A percentile compares a stretch with the other conserved stretches of the same genome.
These are phyloP conservation scores for Phragmatobia fuliginosa DNA, from an alignment of 2,888 invertebrate genomes.

Conservation along the genomic window DNA sequence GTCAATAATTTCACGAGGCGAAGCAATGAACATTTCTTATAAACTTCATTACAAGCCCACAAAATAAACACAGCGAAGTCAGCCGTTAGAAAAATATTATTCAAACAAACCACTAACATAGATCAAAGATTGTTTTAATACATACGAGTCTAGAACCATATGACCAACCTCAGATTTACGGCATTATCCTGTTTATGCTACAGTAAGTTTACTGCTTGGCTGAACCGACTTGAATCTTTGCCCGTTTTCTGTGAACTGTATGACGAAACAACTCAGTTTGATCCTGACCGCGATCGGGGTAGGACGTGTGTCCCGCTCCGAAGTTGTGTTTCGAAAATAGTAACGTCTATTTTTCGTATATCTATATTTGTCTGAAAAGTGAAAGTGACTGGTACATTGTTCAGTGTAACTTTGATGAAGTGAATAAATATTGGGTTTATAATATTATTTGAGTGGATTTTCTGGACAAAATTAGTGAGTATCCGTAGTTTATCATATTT, in stretches of 20 bases:
- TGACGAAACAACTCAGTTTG: constrained; percentile 61
- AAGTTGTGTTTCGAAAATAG: constrained; percentile 73
- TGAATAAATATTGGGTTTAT: constrained; percentile 19
- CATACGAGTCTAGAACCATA: constrained; percentile 54
- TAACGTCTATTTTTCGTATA: constrained; percentile 55
- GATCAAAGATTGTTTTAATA: constrained; percentile 60
- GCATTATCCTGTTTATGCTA: constrained; percentile 71
- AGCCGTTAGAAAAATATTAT: constrained; percentile 41
- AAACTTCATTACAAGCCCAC: constrained; percentile 28
- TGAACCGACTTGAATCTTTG: constrained; percentile 67
- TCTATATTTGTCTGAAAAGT: constrained; percentile 48
- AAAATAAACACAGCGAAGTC: constrained; percentile 34
- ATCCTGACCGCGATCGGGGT: constrained; percentile 57
- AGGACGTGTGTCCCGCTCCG: constrained; percentile 56
- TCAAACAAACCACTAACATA: constrained; percentile 43
- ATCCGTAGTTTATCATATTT: constrained; percentile 27
- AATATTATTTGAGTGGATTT: constrained; percentile 49
- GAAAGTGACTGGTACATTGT: constrained; percentile 51
- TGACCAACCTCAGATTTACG: constrained; percentile 67
- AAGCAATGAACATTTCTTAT: constrained; percentile 12
- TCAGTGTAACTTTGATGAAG: constrained; percentile 47
- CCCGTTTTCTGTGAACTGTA: constrained; percentile 55
- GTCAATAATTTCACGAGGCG: constrained; percentile 8
- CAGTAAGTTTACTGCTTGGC: constrained; percentile 69
- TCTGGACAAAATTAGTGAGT: constrained; percentile 50